Evolutionary conservation across 2,888 invertebrate genomes (phyloP), one percentile per base, ranked within the genome.

Genomic region (Epinotia brunnichana): DNA sequence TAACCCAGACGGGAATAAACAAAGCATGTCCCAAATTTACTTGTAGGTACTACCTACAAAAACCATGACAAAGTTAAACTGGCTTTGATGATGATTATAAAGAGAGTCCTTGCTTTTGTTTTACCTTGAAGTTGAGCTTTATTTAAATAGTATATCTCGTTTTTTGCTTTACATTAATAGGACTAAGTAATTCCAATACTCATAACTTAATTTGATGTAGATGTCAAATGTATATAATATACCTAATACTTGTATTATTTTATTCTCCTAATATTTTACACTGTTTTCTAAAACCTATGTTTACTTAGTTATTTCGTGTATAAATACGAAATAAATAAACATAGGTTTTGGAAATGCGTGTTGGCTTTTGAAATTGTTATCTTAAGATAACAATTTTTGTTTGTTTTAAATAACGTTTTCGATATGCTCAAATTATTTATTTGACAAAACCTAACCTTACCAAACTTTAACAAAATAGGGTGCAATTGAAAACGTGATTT

Each of bases 61-160:
- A 70, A 66, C 24, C 53, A 44, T 54, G 62, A 62, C 62, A 54
- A n/a, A 13, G 21, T 48, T 5, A 44, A 62, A 62, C 48, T n/a
- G n/a, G 24, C 59, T 51, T 48, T n/a, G 7, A n/a, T n/a, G n/a
- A n/a, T n/a, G 13, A 48, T 48, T 48, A n/a, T n/a, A 5, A n/a
- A 48, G 48, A n/a, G n/a, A n/a, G 35, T 9, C 2, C 41, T 48
- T n/a, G 48, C 48, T n/a, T n/a, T n/a, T n/a, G n/a, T 35, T 35
- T 35, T 9, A 7, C n/a, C 7, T n/a, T 15, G 48, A n/a, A 48
- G 44, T 15, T 15, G 44, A 44, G 44, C 15, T 44, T 44, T 15
- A 44, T 48, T 41, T 48, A n/a, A 48, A 44, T 44, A 44, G 5
- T n/a, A 2, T 44, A 44, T n/a, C 13, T n/a, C 48, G 5, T 48